These are phyloP conservation scores for Riparia riparia DNA, from an alignment of 2,113 vertebrate genomes.

Conservation along the genomic window DNA sequence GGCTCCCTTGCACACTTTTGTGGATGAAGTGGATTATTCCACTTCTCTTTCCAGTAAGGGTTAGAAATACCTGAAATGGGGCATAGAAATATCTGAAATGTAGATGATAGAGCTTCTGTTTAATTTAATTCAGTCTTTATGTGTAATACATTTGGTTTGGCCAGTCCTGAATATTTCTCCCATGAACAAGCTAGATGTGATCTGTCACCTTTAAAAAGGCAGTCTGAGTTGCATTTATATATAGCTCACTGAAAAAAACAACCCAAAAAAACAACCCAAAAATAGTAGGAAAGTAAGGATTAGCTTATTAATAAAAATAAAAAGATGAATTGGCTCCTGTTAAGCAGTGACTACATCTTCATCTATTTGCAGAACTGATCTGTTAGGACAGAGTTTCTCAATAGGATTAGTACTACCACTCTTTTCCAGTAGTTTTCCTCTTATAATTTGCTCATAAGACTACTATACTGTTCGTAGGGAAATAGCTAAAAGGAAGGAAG, in stretches of 20 bases:
- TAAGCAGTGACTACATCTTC: not conserved
- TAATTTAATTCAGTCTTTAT: not conserved
- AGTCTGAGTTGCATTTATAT: not conserved
- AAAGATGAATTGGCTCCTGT: not conserved
- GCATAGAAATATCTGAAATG: not conserved
- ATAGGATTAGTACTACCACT: not conserved
- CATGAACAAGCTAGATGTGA: not conserved
- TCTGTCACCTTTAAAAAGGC: not conserved
- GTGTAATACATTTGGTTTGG: not conserved
- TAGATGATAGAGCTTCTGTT: not conserved
- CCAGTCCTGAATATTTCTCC: not conserved
- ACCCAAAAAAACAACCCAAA: accelerated
- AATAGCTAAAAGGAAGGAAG: not conserved
- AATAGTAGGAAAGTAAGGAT: not conserved
- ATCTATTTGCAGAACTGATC: not conserved
- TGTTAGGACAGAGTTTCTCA: not conserved
- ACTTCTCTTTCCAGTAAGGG: not conserved
- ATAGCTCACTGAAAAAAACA: not conserved
- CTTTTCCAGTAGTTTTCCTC: not conserved
- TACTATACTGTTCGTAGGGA: not conserved
- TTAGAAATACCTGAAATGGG: not conserved
- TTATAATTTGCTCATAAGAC: not conserved
- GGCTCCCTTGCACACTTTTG: accelerated
- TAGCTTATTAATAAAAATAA: not conserved
- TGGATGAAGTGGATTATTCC: not conserved